These are phyloP conservation scores for Stomorhina lunata DNA, from an alignment of 2,888 invertebrate genomes.

Conservation along the genomic window DNA sequence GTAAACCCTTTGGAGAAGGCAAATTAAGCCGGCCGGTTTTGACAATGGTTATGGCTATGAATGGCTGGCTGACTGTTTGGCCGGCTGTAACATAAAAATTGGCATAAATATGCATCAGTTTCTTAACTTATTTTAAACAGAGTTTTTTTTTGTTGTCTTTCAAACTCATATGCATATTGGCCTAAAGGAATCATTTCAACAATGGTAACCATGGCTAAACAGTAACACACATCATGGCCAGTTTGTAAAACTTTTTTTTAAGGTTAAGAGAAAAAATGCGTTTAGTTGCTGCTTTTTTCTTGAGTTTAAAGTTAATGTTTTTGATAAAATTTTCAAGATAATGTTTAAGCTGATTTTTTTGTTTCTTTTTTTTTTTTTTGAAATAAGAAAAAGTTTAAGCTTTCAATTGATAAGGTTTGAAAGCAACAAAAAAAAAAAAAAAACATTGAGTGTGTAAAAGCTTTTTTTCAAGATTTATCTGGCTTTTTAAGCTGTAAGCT, in stretches of 20 bases:
- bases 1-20: constrained; percentile 60
- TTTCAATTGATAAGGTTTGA: constrained; percentile 62
- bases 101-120: constrained; percentile 65
- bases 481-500: constrained; percentile 37
- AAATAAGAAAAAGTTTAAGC: constrained; percentile 64
- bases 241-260: too few species aligned
- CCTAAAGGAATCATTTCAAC: constrained; percentile 62
- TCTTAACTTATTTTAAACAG: constrained; percentile 43
- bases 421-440: constrained; percentile 16
- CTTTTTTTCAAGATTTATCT: constrained; percentile 35
- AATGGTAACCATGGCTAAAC: constrained; percentile 64
- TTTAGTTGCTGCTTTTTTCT: not conserved
- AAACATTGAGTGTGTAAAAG: not conserved
- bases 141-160: not conserved
- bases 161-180: constrained; percentile 62
- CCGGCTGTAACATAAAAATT: constrained; percentile 65
- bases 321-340: constrained; percentile 61
- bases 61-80: constrained; percentile 54
- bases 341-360: constrained; percentile 17
- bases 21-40: constrained; percentile 64
- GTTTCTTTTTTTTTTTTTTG: too few species aligned
- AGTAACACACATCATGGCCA: not conserved
- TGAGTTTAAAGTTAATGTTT: constrained; percentile 47
- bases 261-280: not conserved
- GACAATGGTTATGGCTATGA: constrained; percentile 44